Percentiles rank a stretch among this genome's conserved stretches.
Evolutionary conservation across 2,888 invertebrate species (phyloP).

Genomic region (Trissonchulus latispiculum): DNA sequence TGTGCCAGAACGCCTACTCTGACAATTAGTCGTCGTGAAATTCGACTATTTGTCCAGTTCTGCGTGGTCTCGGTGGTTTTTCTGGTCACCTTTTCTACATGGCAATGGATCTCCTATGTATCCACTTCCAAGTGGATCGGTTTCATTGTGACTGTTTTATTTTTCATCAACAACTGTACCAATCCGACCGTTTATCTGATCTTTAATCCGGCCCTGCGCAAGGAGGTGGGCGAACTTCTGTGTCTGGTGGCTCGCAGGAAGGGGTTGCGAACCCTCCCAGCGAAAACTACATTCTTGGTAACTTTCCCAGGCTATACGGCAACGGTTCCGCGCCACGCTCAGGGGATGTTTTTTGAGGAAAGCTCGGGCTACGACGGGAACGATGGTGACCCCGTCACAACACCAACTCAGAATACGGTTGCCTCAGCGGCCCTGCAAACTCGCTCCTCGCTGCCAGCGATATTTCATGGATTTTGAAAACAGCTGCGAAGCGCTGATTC

Average conservation of each 20-base stretch:
- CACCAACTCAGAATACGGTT: no score
- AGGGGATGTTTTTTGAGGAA: no score
- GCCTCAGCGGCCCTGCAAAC: no score
- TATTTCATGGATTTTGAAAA: no score
- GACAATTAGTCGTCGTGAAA: constrained; percentile 18
- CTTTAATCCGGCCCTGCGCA: constrained; percentile 18
- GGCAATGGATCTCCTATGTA: constrained; percentile 22
- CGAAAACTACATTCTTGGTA: not conserved
- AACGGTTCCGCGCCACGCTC: no score
- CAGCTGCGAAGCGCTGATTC: no score
- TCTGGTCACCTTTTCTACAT: constrained; percentile 19
- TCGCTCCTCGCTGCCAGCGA: no score
- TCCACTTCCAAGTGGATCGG: constrained; percentile 21
- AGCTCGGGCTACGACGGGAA: no score
- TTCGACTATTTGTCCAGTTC: constrained; percentile 24
- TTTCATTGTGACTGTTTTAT: constrained; percentile 22
- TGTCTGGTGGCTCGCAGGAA: not conserved
- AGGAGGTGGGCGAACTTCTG: not conserved
- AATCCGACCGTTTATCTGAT: constrained; percentile 23
- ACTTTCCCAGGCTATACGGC: not conserved
- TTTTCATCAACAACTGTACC: constrained; percentile 24
- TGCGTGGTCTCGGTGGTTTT: constrained; percentile 21
- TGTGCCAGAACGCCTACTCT: not conserved
- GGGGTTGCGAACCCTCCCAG: not conserved
- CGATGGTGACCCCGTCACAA: no score